Percentiles rank a stretch among this genome's conserved stretches.
Evolutionary conservation across 2,888 invertebrate species (phyloP).

Genomic region (Aleiodes leptofemur): DNA sequence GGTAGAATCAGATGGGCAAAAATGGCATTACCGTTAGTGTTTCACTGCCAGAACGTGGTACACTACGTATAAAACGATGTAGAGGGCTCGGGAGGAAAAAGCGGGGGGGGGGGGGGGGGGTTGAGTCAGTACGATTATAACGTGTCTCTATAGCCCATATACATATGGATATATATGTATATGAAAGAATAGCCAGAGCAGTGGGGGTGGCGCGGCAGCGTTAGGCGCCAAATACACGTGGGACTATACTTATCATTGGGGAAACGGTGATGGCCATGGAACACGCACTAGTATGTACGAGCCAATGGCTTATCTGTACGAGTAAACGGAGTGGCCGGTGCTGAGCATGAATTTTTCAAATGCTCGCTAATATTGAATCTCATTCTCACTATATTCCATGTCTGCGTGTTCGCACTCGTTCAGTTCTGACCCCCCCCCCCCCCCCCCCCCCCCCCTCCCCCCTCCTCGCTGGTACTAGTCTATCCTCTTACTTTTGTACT

Average conservation of each 20-base stretch:
- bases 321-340: slow-evolving; percentile 25
- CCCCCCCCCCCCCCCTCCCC: not conserved
- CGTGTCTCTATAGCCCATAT: slow-evolving; percentile 26
- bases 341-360: slow-evolving; percentile 50
- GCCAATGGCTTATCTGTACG: slow-evolving; percentile 36
- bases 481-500: not conserved
- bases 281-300: slow-evolving; percentile 52
- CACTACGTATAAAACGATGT: slow-evolving; percentile 1
- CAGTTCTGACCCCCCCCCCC: not conserved
- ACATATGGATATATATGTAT: slow-evolving; percentile 36
- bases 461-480: too few species aligned
- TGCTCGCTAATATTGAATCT: slow-evolving; percentile 49
- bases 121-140: slow-evolving; percentile 29
- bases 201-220: slow-evolving; percentile 17
- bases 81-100: not conserved
- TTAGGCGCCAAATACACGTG: slow-evolving; percentile 36
- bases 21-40: slow-evolving; percentile 30
- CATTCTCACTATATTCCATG: slow-evolving; percentile 35
- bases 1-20: slow-evolving; percentile 35
- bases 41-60: slow-evolving; percentile 4
- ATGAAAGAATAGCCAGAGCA: slow-evolving; percentile 34
- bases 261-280: slow-evolving; percentile 55
- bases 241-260: slow-evolving; percentile 54
- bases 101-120: slow-evolving; percentile 10
- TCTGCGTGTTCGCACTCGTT: slow-evolving; percentile 32